phyloP scores from a whole-genome alignment of 2,888 invertebrate genomes.

The Patella caerulea region DNA sequence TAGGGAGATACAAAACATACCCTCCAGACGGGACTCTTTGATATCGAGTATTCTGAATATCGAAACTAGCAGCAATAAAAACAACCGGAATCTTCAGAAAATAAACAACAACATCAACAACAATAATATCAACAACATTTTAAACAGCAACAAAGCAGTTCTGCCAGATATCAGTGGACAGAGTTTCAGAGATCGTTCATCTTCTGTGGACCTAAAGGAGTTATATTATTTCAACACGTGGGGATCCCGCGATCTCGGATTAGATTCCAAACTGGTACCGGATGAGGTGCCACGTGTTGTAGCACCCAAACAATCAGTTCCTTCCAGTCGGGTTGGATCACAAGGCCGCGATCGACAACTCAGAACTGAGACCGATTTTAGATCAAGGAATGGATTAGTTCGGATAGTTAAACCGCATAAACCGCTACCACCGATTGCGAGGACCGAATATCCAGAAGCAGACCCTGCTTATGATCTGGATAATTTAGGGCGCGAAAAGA shows the following conservation, averaged over 20 bases:
- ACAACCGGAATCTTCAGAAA: not conserved
- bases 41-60: not conserved
- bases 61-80: not conserved
- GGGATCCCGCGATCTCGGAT: conserved; percentile 16
- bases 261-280: conserved; percentile 1
- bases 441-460: not conserved
- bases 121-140: not conserved
- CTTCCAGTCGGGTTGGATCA: conserved; percentile 12
- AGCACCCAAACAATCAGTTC: not conserved
- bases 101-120: not conserved
- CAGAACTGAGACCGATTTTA: conserved; percentile 18
- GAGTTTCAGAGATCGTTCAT: not conserved
- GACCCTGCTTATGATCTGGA: conserved; percentile 12
- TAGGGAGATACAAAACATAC: not conserved
- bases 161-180: not conserved
- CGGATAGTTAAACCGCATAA: conserved; percentile 14
- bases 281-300: not conserved
- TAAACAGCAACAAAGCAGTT: not conserved
- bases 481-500: conserved; percentile 25
- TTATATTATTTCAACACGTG: conserved; percentile 12
- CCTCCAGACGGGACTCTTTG: not conserved
- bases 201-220: not conserved
- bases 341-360: conserved; percentile 1
- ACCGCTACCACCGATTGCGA: conserved; percentile 1
- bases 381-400: conserved; percentile 20